phyloP scores from a whole-genome alignment of 2,797 vertebrate genomes.

The Rhabdophis nuchalis region DNA sequence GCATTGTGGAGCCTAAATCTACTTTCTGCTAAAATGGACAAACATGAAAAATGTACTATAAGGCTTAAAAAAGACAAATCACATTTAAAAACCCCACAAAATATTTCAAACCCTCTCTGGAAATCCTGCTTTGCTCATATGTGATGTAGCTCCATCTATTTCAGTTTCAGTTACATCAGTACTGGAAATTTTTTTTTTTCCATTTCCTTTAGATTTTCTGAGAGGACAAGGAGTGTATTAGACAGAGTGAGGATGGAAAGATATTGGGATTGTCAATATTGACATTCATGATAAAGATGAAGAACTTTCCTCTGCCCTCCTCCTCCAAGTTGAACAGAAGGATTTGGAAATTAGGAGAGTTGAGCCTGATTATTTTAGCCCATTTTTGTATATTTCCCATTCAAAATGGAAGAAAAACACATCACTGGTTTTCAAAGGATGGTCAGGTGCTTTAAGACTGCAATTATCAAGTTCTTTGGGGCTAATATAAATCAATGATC shows the following conservation, averaged over 20 bases:
- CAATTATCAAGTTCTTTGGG: not conserved
- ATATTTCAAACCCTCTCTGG: not conserved
- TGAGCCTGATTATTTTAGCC: not conserved
- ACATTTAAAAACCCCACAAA: not conserved
- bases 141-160: not conserved
- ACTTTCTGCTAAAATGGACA: not conserved
- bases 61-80: not conserved
- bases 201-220: not conserved
- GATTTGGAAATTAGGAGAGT: not conserved
- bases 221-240: not conserved
- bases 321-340: not conserved
- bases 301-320: not conserved
- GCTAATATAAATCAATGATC: not conserved
- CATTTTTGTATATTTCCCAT: not conserved
- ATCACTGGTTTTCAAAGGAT: not conserved
- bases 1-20: not conserved
- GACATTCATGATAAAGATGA: not conserved
- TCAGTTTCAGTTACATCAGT: not conserved
- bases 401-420: not conserved
- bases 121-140: not conserved
- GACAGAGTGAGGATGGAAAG: not conserved
- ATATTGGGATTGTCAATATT: not conserved
- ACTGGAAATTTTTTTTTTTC: not conserved
- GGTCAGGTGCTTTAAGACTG: not conserved
- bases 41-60: not conserved